Base-by-base conservation (phyloP, 2,113 vertebrate genomes). In the Procavia capensis region DNA sequence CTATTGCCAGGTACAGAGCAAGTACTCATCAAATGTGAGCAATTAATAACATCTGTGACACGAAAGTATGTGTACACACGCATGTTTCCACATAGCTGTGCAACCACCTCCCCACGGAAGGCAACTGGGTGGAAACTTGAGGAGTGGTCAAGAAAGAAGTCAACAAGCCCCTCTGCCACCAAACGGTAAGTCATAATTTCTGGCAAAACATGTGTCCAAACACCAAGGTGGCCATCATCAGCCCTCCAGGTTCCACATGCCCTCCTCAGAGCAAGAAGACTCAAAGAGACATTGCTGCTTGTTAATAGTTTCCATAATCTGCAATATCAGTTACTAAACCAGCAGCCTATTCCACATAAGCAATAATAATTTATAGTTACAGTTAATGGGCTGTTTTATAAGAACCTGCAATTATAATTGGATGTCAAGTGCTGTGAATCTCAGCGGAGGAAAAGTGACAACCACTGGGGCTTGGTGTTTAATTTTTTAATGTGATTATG, bases 391-490 rank as follows among this genome's bases (percentile, higher is more conserved):
- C 96, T 97, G 93, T 96, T 98, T 97, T 97, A 75, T 64, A 95
- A 96, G 82, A 97, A 93, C 91, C 96, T 80, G 86, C 86, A 88
- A 82, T 94, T 90, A 95, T 97, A 96, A 96, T 96, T 97, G 98
- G 97, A 97, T 97, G 97, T 97, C 98, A 97, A 98, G 95, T 91
- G 97, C 92, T 97, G 96, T 96, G 97, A 95, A 96, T 96, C 97
- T 97, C 96, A 90, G 91, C 13, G 86, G 96, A 97, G 90, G 76
- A 93, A 90, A 96, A 87, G 85, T 9, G 36, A 95, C 97, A 98
- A 96, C 95, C 87, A 70, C 86, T 72, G 72, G 83, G 86, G 89
- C 94, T 95, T 85, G 89, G 70, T 85, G 95, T 97, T 97, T 97
- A 93, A 97, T 96, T 97, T 94, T 96, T 96, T 96, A 96, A 97